phyloP scores from a whole-genome alignment of 2,113 vertebrate genomes.

The Dissostichus mawsoni region DNA sequence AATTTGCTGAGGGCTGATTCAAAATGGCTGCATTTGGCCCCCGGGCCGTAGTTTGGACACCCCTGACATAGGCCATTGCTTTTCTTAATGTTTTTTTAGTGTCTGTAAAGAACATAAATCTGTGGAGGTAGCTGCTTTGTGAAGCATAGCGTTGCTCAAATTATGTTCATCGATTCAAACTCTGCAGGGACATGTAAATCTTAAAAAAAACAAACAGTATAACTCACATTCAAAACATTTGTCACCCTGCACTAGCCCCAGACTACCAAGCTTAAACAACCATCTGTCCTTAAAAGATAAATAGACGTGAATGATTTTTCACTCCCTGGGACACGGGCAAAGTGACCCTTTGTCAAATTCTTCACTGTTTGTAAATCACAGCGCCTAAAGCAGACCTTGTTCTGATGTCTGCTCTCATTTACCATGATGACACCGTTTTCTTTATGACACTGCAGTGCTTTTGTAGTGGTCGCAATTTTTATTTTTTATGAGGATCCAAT shows the following conservation, averaged over 20 bases:
- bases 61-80: too few species aligned
- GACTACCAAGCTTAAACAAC: slow-evolving; percentile 27
- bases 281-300: slow-evolving; percentile 8
- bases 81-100: too few species aligned
- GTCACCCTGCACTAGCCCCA: slow-evolving; percentile 14
- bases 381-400: slow-evolving; percentile 40
- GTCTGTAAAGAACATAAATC: background rate
- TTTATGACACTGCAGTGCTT: slow-evolving; percentile 32
- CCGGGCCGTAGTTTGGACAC: too few species aligned
- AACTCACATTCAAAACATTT: slow-evolving; percentile 35
- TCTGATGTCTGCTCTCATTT: slow-evolving; percentile 52
- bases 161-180: slow-evolving; percentile 5
- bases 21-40: too few species aligned
- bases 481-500: slow-evolving; percentile 45
- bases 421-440: slow-evolving; percentile 16
- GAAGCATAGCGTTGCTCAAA: slow-evolving; percentile 20
- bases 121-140: slow-evolving; percentile 1
- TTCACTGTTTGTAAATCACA: slow-evolving; percentile 39
- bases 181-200: slow-evolving; percentile 10
- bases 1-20: too few species aligned
- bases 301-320: slow-evolving; percentile 17
- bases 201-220: slow-evolving; percentile 5
- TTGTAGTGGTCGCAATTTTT: slow-evolving; percentile 51
- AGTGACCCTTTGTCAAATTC: slow-evolving; percentile 7
- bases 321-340: slow-evolving; percentile 17